phyloP scores from a whole-genome alignment of 2,888 invertebrate species.

The Mythimna lalbum region DNA sequence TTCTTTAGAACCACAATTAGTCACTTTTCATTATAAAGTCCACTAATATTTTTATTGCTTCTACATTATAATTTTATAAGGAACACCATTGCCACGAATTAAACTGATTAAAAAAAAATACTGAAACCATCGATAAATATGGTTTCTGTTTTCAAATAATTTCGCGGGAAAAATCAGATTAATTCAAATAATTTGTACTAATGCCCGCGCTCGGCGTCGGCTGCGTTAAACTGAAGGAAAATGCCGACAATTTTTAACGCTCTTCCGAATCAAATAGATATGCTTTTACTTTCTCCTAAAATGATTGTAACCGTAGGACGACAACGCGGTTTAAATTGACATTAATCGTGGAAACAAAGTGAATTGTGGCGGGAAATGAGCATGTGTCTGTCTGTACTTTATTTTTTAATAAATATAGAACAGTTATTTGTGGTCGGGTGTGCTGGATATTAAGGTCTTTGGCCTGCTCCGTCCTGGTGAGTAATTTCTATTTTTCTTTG shows the following conservation, averaged over 20 bases:
- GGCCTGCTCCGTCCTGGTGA: slow-evolving; percentile 31
- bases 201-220: slow-evolving; percentile 45
- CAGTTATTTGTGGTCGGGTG: slow-evolving; percentile 31
- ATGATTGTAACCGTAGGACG: slow-evolving; percentile 65
- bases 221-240: slow-evolving; percentile 65
- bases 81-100: background rate
- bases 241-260: slow-evolving; percentile 68
- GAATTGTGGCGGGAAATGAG: slow-evolving; percentile 29
- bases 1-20: slow-evolving; percentile 1
- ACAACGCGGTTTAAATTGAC: slow-evolving; percentile 56
- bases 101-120: background rate
- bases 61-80: slow-evolving; percentile 1
- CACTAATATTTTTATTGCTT: slow-evolving; percentile 1
- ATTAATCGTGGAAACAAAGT: slow-evolving; percentile 52
- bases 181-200: slow-evolving; percentile 34
- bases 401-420: slow-evolving; percentile 21
- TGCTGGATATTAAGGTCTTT: slow-evolving; percentile 36
- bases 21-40: slow-evolving; percentile 17
- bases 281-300: slow-evolving; percentile 80
- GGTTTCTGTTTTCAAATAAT: slow-evolving; percentile 7
- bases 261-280: slow-evolving; percentile 76
- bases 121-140: slow-evolving; percentile 20
- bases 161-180: slow-evolving; percentile 31
- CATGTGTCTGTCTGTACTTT: background rate
- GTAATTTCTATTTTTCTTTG: slow-evolving; percentile 17